A percentile compares a stretch with the other conserved stretches of the same genome.
Conservation (phyloP, 2,888 invertebrate species). For the Antitype chi region DNA sequence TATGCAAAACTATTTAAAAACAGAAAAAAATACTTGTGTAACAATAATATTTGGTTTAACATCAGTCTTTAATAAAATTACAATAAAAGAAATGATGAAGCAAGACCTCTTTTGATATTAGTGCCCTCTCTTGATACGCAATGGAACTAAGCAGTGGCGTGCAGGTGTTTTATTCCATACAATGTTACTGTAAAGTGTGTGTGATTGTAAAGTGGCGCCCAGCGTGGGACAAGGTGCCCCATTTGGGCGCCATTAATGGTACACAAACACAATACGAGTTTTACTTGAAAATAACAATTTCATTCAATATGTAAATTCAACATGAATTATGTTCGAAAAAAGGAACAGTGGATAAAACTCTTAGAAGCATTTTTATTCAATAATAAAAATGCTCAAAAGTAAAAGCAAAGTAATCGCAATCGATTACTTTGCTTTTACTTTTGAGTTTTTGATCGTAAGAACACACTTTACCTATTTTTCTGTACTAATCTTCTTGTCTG, state of each 20-base stretch:
- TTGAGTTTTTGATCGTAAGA: not conserved
- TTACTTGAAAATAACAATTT: not conserved
- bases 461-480: no score
- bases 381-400: no score
- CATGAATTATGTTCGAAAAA: not conserved
- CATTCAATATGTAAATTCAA: no score
- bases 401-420: no score
- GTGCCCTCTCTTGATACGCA: conserved; percentile 16
- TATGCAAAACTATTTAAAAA: not conserved
- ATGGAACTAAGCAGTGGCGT: not conserved
- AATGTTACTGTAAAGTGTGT: not conserved
- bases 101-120: not conserved
- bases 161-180: not conserved
- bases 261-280: not conserved
- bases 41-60: not conserved
- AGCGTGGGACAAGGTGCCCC: not conserved
- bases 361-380: not conserved
- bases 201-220: conserved; percentile 4
- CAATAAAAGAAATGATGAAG: not conserved
- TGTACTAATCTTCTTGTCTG: no score
- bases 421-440: not conserved
- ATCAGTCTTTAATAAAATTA: conserved; percentile 13
- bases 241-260: not conserved
- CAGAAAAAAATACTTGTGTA: not conserved
- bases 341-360: not conserved